Evolutionary conservation across 2,113 vertebrate species (phyloP).

Genomic region (Taxidea taxus): DNA sequence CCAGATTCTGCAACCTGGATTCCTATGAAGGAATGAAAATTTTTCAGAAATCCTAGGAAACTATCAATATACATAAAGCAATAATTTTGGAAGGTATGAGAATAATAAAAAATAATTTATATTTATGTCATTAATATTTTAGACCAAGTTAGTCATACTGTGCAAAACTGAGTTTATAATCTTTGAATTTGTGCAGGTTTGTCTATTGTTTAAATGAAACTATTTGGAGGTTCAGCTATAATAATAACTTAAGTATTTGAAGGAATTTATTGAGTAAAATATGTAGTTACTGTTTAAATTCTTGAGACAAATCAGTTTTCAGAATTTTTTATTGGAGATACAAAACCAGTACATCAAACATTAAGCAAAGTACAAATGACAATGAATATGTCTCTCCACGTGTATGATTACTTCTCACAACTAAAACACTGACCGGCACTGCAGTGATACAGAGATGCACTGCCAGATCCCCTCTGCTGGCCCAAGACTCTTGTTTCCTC

Average conservation of each 20-base stretch:
- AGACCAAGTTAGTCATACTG: not conserved
- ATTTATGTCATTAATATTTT: not conserved
- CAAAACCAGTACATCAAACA: not conserved
- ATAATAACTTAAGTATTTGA: not conserved
- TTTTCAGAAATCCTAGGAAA: not conserved
- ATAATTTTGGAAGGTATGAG: not conserved
- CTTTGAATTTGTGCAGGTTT: not conserved
- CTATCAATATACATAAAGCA: not conserved
- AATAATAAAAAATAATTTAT: not conserved
- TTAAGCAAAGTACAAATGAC: not conserved
- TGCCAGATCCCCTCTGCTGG: not conserved
- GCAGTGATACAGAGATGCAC: not conserved
- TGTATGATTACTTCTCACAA: not conserved
- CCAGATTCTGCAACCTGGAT: not conserved
- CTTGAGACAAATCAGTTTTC: not conserved
- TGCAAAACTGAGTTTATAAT: not conserved
- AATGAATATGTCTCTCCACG: not conserved
- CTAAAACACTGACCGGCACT: not conserved
- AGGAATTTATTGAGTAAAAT: not conserved
- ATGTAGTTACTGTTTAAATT: not conserved
- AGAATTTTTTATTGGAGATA: not conserved
- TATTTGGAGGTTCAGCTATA: not conserved
- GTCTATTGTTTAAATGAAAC: not conserved
- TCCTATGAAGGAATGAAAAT: not conserved
- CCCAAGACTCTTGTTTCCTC: not conserved